Base-by-base conservation (phyloP, 2,888 invertebrate species). In the Sphinx pinastri region DNA sequence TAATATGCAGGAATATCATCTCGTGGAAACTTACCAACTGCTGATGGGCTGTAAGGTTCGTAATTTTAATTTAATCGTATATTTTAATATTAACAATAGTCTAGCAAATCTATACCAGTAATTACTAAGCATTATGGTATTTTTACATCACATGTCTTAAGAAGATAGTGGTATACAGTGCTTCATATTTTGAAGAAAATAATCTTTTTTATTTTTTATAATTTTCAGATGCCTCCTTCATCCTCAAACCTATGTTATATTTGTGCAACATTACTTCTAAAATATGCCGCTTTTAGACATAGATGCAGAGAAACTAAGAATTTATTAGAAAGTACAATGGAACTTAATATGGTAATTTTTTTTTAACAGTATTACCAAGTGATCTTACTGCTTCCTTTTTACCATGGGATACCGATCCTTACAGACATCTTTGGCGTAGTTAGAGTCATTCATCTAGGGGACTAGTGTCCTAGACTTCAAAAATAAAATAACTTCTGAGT, bases 211-310 rank as follows among this genome's bases (percentile, higher is more conserved):
- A 51, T 51, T 51, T 51, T 51, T 51, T 11, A 0, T 2, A 11
- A 31, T 58, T 14, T 59, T 14, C 58, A 63, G 63, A 16, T 63
- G 7, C 6, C 47, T 4, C 47, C 19, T 2, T 6, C 13, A 19
- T 13, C 57, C 2, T n/a, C 31, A 2, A 0, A 45, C 7, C 19
- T 57, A 14, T 67, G 38, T 14, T 67, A 47, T 25, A 67, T 52
- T 6, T 70, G 52, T 58, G 60, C 25, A 19, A 59, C 19, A 45
- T 67, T 74, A 7, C 51, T 80, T 0, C 19, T 71, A 0, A 77
- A 74, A 63, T 79, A 70, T n/a, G 60, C 68, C 0, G 13, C 19
- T 0, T 80, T 79, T 60, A 69, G 73, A 47, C 51, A 72, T 0
- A 68, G 69, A 14, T 76, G 76, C 19, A 68, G 8, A 0, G 45